Base-by-base conservation (phyloP, 2,888 invertebrate species). In the Magallana nippona region DNA sequence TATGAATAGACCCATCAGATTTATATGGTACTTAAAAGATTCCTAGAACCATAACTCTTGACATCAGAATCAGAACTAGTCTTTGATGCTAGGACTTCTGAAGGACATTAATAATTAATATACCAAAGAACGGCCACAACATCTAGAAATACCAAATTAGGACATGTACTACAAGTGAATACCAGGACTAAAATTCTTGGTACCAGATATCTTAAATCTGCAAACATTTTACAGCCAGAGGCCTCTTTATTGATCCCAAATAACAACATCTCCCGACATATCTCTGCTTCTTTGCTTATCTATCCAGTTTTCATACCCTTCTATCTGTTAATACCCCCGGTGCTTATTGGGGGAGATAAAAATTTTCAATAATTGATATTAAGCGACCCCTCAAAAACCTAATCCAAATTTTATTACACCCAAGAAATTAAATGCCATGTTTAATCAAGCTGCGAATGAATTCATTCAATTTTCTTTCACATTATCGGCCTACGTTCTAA, bases 361-460 rank as follows among this genome's bases (percentile, higher is more conserved):
- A 60, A 60, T 19, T 60, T 71, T 44, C 22, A 15, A 71, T 71
- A 71, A 71, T 71, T 71, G 71, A 71, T 71, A 71, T 71, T 71
- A 71, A 71, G 71, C 13, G 71, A 71, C 71, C 32, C 71, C 8
- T 27, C 71, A 71, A 71, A 71, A 27, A 71, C 71, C 32, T 71
- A 71, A 71, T 71, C 71, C 27, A 22, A 27, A 27, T 71, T 71
- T 71, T 71, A 71, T 71, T 71, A 32, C 22, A 27, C 32, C 22
- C 22, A 15, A 22, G 71, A 22, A 71, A 22, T 71, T 71, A 27
- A 71, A 71, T 71, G 71, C 27, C 11, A 15, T 71, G 71, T 27
- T 13, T 71, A 27, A 71, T 71, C 71, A 71, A 71, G 22, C 71
- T 27, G 22, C 32, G 71, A 27, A 22, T 27, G 32, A 71, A 32